Evolutionary conservation across 2,797 vertebrate species (phyloP), one percentile per base, ranked within the genome.

Genomic region (Merluccius polli): DNA sequence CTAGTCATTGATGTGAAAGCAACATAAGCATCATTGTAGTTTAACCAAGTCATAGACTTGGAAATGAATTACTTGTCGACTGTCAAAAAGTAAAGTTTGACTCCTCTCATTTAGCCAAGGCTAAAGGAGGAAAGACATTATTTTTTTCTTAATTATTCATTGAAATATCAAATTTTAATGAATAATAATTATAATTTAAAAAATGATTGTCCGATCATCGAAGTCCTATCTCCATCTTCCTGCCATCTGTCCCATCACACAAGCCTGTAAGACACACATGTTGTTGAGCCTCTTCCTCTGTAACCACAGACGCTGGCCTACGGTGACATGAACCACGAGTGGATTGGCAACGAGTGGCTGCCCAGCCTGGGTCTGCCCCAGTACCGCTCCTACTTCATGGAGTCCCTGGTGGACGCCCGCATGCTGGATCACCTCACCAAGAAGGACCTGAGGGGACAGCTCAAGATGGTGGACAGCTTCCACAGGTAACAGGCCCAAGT

Each of bases 391-490:
- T 97, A 98, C 83, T 99, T 99, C 91, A 99, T 99, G 98, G 98
- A 99, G 87, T 99, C 97, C 77, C 95, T 99, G 67, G 98, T 99
- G 70, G 97, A 98, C 29, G 97, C 98, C 5, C 94, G 98, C 12
- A 99, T 99, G 98, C 94, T 99, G 24, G 98, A 99, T 87, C 98
- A 99, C 79, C 90, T 99, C 71, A 99, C 97, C 82, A 99, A 99
- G 91, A 99, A 98, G 82, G 98, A 99, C 89, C 94, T 99, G 0
- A 94, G 98, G 1, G 96, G 97, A 16, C 98, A 99, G 79, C 94
- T 99, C 0, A 99, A 99, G 77, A 99, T 99, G 97, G 98, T 99
- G 2, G 98, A 99, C 87, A 99, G 97, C 80, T 98, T 98, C 85
- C 97, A 99, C 92, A 96, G 98, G 65, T 36, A 67, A 76, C 6